These are phyloP conservation scores for Pseudococcus viburni DNA, from an alignment of 2,888 invertebrate species.

Conservation along the genomic window DNA sequence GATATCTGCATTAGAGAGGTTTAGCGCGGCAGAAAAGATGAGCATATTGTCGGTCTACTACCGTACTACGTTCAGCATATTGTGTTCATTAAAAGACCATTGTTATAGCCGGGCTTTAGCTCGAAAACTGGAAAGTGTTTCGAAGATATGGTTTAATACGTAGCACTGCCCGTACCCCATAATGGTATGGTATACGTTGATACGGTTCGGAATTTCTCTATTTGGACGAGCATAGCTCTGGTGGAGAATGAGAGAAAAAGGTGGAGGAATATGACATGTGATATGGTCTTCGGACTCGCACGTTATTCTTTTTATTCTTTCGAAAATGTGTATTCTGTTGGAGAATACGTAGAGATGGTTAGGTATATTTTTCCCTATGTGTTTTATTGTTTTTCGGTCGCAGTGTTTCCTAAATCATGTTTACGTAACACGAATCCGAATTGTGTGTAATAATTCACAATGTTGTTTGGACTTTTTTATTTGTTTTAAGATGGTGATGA, in stretches of 20 bases:
- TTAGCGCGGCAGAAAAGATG: constrained; percentile 21
- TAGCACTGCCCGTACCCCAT: background rate
- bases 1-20: constrained; percentile 44
- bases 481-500: too few species aligned
- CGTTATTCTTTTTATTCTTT: background rate
- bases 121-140: constrained; percentile 37
- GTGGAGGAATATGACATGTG: constrained; percentile 1
- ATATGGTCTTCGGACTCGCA: background rate
- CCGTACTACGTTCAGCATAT: constrained; percentile 31
- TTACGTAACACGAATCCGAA: too few species aligned
- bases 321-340: background rate
- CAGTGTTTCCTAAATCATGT: too few species aligned
- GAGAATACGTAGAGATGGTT: too few species aligned
- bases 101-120: constrained; percentile 22
- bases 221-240: background rate
- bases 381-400: too few species aligned
- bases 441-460: too few species aligned
- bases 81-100: constrained; percentile 51
- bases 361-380: too few species aligned
- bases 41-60: constrained; percentile 47
- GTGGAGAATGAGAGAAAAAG: background rate
- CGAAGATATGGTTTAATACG: constrained; percentile 27
- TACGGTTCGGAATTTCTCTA: background rate
- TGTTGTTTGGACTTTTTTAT: too few species aligned
- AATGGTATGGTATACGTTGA: background rate